Base-by-base conservation (phyloP, 2,888 invertebrate species). In the Rhamphomyia laevipes region DNA sequence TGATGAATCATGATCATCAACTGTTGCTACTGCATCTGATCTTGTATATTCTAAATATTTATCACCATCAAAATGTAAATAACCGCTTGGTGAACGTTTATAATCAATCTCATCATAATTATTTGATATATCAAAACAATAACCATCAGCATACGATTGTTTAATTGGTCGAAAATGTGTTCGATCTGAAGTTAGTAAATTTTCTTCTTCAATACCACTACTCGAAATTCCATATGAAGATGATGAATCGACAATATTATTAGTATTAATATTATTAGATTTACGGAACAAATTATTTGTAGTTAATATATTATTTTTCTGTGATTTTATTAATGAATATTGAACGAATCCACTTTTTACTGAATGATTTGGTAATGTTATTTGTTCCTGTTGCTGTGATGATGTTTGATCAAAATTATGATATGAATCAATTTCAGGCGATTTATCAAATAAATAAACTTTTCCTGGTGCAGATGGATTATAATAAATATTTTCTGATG, bases 121-220 rank as follows among this genome's bases (percentile, higher is more conserved):
- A 59, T 73, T 75, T 58, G 73, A 69, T 57, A 85, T 81, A 56
- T 80, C 75, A 70, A 86, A 86, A 15, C 82, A 81, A 58, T 82
- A 80, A 45, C 86, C 86, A 68, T 86, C 85, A 30, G 75, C 78
- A 65, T 77, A 76, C 50, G 61, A 62, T 59, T 77, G 77, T 58
- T 79, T 77, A 58, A 90, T 89, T 15, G 90, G 89, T 56, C 82
- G 79, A 73, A 91, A 90, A 71, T 91, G 90, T 51, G 88, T 89
- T 55, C 81, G 80, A 55, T 81, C 76, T 9, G 89, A 84, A 16
- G 83, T 84, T 53, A 87, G 74, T 57, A 87, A 70, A 68, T 88
- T 85, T 63, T 86, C 86, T 42, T 63, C 62, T 30, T 61, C 61
- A 13, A 49, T 41, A 46, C 50, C 48, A 13, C 47, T 49, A 6